Evolutionary conservation across 2,113 vertebrate species (phyloP).

Genomic region (Colinus virginianus): DNA sequence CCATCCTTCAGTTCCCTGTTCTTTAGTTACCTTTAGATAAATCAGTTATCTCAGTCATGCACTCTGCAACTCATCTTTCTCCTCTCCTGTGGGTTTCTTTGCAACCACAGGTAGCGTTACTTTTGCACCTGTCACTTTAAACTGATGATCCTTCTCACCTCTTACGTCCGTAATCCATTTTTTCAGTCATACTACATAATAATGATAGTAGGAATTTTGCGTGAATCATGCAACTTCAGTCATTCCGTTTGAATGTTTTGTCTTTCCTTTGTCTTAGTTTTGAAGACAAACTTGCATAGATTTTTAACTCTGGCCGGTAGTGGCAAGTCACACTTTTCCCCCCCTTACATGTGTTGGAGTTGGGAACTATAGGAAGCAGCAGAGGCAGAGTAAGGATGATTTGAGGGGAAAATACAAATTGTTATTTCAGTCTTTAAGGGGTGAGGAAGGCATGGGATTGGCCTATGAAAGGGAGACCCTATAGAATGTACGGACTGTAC

Average conservation of each 20-base stretch:
- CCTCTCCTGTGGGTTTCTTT: neutral
- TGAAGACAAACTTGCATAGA: neutral
- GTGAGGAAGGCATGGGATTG: neutral
- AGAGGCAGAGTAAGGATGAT: neutral
- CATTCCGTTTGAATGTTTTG: neutral
- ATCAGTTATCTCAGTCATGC: neutral
- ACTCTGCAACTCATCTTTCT: neutral
- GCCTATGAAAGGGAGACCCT: neutral
- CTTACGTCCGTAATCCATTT: neutral
- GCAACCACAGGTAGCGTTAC: neutral
- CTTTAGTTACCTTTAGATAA: neutral
- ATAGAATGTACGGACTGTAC: neutral
- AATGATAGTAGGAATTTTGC: neutral
- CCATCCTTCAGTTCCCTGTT: neutral
- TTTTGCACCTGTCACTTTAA: neutral
- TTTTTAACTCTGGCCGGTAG: neutral
- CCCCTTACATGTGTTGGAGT: neutral
- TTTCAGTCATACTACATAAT: neutral
- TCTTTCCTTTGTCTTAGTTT: neutral
- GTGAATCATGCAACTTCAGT: neutral
- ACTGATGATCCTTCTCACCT: neutral
- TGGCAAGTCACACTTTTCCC: neutral
- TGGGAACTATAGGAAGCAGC: neutral
- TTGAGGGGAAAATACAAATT: neutral
- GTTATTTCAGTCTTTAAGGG: neutral